Evolutionary conservation across 2,797 vertebrate genomes (phyloP), one percentile per base, ranked within the genome.

Genomic region (Catostomus latipinnis): DNA sequence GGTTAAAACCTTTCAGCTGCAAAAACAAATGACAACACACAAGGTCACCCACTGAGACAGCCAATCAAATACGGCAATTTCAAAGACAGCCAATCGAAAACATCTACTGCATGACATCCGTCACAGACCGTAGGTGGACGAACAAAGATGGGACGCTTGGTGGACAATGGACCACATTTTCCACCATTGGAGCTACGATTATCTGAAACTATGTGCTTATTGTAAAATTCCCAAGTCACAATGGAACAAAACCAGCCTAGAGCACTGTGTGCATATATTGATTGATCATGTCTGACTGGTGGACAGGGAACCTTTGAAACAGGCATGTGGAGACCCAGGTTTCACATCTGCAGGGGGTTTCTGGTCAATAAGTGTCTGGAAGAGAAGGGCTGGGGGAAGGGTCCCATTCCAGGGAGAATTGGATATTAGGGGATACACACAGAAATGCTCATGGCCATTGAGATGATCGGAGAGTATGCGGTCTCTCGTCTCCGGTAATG

Each of bases 121-220:
- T 65, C 69, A 73, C 52, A 6, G 7, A 50, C 34, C 53, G 6
- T 9, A 57, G n/a, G 62, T 34, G 62, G 10, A 56, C 52, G 65
- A 45, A 57, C 63, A 49, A 60, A 74, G 58, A 22, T 62, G n/a
- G 66, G 60, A 72, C 8, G 45, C 14, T 16, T 73, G 7, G 43
- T 13, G 60, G 50, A 68, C 78, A 84, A 84, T 63, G 71, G 71
- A 67, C 11, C 10, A 53, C 48, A 65, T 79, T 79, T 79, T 77
- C 5, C 76, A 78, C 46, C 54, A 50, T 6, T 6, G 66, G n/a
- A 5, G 3, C 46, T 53, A 63, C 45, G 53, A 43, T 57, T 76
- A 81, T 76, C 74, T 13, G 45, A 80, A 82, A 86, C 69, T 34
- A 71, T 71, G 70, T 77, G 90, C 90, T 90, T 90, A 75, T 84